Conservation (phyloP, 1,140 invertebrate genomes). For the Drosophila sechellia region DNA sequence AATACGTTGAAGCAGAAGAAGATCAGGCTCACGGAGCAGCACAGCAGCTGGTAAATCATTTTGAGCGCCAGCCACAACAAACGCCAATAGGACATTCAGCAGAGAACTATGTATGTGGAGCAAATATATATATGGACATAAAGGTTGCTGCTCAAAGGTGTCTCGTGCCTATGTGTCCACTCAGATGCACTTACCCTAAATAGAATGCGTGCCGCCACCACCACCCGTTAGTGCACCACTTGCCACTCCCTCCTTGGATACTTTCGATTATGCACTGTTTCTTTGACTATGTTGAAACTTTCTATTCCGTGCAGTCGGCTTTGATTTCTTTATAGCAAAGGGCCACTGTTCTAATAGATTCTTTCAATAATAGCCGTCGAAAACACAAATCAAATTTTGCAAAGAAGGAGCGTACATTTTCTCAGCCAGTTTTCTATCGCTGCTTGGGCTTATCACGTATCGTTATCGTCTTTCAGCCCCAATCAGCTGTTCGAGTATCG, state of each 20-base stretch:
- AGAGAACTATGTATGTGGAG: slow-evolving; percentile 32
- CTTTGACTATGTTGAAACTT: neutral
- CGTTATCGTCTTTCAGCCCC: slow-evolving; percentile 1
- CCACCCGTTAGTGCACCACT: slow-evolving; percentile 29
- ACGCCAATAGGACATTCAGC: slow-evolving; percentile 77
- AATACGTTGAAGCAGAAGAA: slow-evolving; percentile 80
- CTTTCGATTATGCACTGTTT: neutral
- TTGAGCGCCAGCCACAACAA: slow-evolving; percentile 73
- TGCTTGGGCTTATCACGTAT: neutral
- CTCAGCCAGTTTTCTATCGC: slow-evolving; percentile 6
- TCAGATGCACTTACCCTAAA: slow-evolving; percentile 59
- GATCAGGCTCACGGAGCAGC: slow-evolving; percentile 70
- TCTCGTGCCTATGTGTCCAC: slow-evolving; percentile 22
- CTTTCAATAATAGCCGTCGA: slow-evolving; percentile 7
- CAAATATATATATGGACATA: no score
- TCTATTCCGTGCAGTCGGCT: neutral
- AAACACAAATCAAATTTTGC: slow-evolving; percentile 7
- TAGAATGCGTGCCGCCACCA: slow-evolving; percentile 51
- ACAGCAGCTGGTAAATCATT: slow-evolving; percentile 82
- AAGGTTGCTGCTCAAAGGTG: neutral
- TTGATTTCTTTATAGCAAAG: neutral
- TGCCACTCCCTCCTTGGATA: slow-evolving; percentile 41
- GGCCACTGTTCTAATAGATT: neutral
- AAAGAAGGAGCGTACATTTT: slow-evolving; percentile 1
- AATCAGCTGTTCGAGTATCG: slow-evolving; percentile 4